Evolutionary conservation across 2,113 vertebrate genomes (phyloP), one percentile per base, ranked within the genome.

Genomic region (Baryphthengus martii): DNA sequence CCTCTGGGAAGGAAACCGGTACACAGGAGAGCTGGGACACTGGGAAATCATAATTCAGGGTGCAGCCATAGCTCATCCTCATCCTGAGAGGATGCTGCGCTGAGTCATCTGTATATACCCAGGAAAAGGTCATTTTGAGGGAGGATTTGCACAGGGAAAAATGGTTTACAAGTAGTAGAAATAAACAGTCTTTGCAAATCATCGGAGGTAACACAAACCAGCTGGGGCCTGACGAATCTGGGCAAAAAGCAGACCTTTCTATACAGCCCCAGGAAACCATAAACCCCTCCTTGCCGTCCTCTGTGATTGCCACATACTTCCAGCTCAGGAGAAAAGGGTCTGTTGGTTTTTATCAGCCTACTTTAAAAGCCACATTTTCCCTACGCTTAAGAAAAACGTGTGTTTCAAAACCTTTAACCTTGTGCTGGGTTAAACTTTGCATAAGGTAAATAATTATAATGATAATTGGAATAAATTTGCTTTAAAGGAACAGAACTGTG

Each of bases 161-260:
- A 76, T 35, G 39, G 72, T 84, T 97, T 90, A 84, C 72, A 67
- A 89, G 53, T 2, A 71, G 55, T 9, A 71, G 62, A 90, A 88
- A 75, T 83, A 94, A 96, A 88, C 35, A 90, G 49, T 35, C 37
- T n/a, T 76, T 68, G 80, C 25, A 65, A 91, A 89, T 71, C 52
- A 56, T 29, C 71, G 47, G 70, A 61, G 24, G 33, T 67, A 45
- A 88, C 9, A 55, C 12, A 81, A 87, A 58, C 47, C 93, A 92
- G 72, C 93, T 94, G 91, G 50, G 19, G 37, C 37, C 39, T 56
- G 70, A 28, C 1, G 2, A 74, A 52, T 28, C 24, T 47, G 44
- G 7, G 77, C 6, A 49, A 74, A 81, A 86, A 17, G 0, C 9
- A 79, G 37, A 82, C 2, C 49, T 92, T 72, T 19, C 37, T 45